Base-by-base conservation (phyloP, 2,113 vertebrate genomes). In the Strix uralensis region DNA sequence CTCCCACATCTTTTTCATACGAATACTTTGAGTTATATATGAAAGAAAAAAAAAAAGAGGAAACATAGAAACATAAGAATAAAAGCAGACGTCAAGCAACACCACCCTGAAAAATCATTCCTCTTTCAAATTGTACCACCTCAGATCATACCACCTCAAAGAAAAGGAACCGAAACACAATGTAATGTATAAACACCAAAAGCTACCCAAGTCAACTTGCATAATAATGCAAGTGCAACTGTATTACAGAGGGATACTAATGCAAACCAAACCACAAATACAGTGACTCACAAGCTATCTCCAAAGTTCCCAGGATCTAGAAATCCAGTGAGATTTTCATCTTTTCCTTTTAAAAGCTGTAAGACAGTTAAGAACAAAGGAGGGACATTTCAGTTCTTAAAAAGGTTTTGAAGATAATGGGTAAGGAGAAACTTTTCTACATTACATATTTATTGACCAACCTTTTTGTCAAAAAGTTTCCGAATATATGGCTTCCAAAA, bases 401-500 rank as follows among this genome's bases (percentile, higher is more conserved):
- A n/a, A 75, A 57, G 4, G 34, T 38, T 85, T 20, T 30, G 67
- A 82, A 94, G 26, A 27, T 42, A 63, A 22, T 10, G 5, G 82
- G 34, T 34, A 47, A 58, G 22, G 20, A 92, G 83, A 81, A 36
- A 15, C n/a, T 73, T 47, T 66, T 90, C 71, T 78, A 47, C 42
- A 26, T 38, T 14, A 88, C 20, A 58, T 25, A 85, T 87, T 26
- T 78, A 54, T 19, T 38, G 15, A 86, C 96, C 59, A 70, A 99
- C 99, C 98, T 99, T 99, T 97, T 98, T 99, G 77, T 99, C 98
- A 87, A 99, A 99, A 52, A 99, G 99, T 44, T 98, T 99, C 89
- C 98, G 98, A 88, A 99, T 98, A 84, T 99, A 99, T 2, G 99
- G 99, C 88, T 99, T 99, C 99, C 99, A 99, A 96, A 99, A 99